Evolutionary conservation across 1,140 invertebrate genomes (phyloP).

Genomic region (Mesaphorura yosii): DNA sequence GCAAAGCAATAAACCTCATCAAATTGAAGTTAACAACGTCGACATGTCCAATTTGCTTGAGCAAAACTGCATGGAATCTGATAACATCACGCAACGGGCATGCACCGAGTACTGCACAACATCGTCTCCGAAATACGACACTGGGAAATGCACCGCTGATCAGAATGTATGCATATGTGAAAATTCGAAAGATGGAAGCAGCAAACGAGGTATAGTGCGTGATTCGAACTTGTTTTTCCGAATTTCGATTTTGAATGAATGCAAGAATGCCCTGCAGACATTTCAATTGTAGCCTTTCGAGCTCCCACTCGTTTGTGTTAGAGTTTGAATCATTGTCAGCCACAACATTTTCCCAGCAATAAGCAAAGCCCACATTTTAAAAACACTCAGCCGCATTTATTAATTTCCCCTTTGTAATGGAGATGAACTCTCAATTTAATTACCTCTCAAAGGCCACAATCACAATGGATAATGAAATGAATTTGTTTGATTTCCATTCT

Average conservation of each 20-base stretch:
- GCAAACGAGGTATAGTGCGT: neutral
- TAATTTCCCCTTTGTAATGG: neutral
- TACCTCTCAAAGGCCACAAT: neutral
- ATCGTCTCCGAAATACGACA: neutral
- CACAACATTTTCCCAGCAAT: neutral
- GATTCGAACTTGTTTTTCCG: too few relatives aligned
- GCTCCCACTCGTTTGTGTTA: neutral
- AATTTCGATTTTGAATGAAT: neutral
- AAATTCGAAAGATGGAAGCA: conserved; percentile 1
- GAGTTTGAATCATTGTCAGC: neutral
- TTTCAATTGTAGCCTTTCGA: too few relatives aligned
- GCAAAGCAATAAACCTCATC: too few relatives aligned
- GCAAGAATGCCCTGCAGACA: neutral
- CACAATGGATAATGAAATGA: neutral
- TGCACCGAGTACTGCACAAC: conserved; percentile 7
- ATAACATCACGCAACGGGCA: conserved; percentile 5
- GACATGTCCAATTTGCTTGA: too few relatives aligned
- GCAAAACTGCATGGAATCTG: neutral
- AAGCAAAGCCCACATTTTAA: neutral
- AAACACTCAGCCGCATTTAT: neutral
- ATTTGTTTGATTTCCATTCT: neutral
- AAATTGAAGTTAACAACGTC: too few relatives aligned
- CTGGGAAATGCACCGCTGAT: conserved; percentile 3
- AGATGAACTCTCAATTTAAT: neutral
- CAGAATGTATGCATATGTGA: conserved; percentile 4